Evolutionary conservation across 1,140 invertebrate species (phyloP), one percentile per base, ranked within the genome.

Genomic region (Bombus ignitus): DNA sequence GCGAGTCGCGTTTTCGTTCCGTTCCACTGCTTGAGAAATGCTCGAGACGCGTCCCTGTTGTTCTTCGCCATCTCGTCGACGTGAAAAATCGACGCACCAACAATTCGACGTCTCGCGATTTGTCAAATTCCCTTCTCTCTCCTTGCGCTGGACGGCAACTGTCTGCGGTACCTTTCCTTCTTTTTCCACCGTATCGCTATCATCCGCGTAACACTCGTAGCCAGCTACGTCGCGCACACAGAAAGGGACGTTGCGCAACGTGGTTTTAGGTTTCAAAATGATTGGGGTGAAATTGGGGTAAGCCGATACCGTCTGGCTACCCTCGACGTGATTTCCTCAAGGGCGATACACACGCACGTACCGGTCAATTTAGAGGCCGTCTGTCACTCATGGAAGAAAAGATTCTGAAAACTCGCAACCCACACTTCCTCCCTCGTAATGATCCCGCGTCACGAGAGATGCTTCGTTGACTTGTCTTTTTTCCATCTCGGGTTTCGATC

Each of bases 201-300:
- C 93, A 89, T 91, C 87, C 85, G 78, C 80, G 87, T 77, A 32
- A 59, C 32, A 88, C 83, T 75, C 82, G 83, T 84, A 87, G 66
- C 86, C 65, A 71, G 65, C 53, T 25, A 9, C 35, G 13, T 22
- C 65, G 70, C 71, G 66, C 28, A 65, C 66, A 89, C 78, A 85
- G 82, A 15, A 71, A 62, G 66, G 81, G 65, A 66, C 86, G 65
- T 86, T 77, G 83, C 72, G 83, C 79, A 77, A 74, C 88, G 85
- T 86, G 92, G 94, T 95, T 93, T 95, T 92, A 79, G 90, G 93
- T 94, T 94, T 94, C 94, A 94, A 93, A 94, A 94, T 95, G 94
- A 94, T 94, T 95, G 94, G 93, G 94, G 93, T 94, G 90, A 92
- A 94, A 95, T 95, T 94, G 94, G 93, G 94, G 94, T 94, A 94